Evolutionary conservation across 2,113 vertebrate species (phyloP), one percentile per base, ranked within the genome.

Genomic region (Ranitomeya imitator): DNA sequence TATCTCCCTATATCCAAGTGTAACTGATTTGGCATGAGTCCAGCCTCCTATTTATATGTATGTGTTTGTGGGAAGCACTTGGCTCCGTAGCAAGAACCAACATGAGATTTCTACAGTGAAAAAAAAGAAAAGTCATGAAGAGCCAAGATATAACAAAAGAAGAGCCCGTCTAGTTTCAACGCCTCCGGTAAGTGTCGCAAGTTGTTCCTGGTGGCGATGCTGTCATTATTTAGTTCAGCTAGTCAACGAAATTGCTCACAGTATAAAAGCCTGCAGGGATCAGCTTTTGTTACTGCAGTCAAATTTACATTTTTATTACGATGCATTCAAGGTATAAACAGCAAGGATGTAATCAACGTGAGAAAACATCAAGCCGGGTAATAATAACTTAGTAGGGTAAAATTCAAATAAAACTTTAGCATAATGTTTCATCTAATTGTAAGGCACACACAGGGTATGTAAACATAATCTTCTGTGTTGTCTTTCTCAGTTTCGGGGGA

Each of bases 311-410:
- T 57, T 55, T 86, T 86, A 63, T 78, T 85, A 67, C 51, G 61
- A 78, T 61, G 31, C 21, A 78, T n/a, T 74, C 55, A 61, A 77
- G 23, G 63, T 86, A 37, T 86, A 77, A 78, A 51, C 73, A 86
- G 85, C 54, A 63, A 60, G 59, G 37, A 37, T 63, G 73, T 86
- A 86, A 86, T 86, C 57, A 61, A 61, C 18, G n/a, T 78, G 69
- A 23, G 18, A 37, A 85, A 85, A 85, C 23, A 74, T 60, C 7
- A 23, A 3, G 14, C n/a, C 61, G 69, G 13, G 23, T 73, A 85
- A 85, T 73, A 85, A 85, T 69, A 84, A 84, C 57, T n/a, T 84
- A 52, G 82, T 65, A 57, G 52, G n/a, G 19, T 55, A n/a, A 54
- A 69, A 52, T 73, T 2, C 37, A 52, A 63, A 77, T 86, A 86